Conservation (phyloP, 2,113 vertebrate genomes). For the Fulmarus glacialis region DNA sequence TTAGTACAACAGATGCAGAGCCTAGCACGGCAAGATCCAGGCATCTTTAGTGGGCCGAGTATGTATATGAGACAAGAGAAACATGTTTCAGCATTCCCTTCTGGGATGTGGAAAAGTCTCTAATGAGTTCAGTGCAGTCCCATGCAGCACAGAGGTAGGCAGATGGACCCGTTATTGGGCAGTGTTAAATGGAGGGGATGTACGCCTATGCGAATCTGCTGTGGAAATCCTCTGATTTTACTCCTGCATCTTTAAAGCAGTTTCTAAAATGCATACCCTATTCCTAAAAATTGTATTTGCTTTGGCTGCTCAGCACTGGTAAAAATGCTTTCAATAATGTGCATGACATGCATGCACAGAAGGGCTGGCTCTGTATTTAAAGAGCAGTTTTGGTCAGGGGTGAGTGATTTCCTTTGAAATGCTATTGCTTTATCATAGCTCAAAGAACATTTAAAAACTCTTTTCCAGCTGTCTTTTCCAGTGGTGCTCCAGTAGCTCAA, state of each 20-base stretch:
- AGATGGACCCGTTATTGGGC: rapidly evolving
- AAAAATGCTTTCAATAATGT: not conserved
- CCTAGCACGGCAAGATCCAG: not conserved
- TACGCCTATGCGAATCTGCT: rapidly evolving
- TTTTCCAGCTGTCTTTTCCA: not conserved
- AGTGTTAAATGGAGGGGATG: not conserved
- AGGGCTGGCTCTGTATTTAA: not conserved
- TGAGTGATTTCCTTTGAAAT: not conserved
- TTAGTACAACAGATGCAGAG: not conserved
- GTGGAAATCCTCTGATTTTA: not conserved
- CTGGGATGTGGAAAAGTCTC: not conserved
- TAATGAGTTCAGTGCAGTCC: not conserved
- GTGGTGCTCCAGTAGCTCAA: not conserved
- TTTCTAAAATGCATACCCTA: not conserved
- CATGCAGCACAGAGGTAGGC: rapidly evolving
- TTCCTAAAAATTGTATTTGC: not conserved
- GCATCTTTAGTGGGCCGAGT: not conserved
- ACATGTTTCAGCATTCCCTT: not conserved
- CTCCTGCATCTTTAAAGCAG: not conserved
- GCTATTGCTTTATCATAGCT: not conserved
- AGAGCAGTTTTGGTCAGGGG: not conserved
- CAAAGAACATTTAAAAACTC: not conserved
- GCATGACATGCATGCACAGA: rapidly evolving
- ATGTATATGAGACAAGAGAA: rapidly evolving
- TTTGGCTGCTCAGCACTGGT: not conserved